A percentile compares a stretch with the other conserved stretches of the same genome.
Conservation (phyloP, 2,888 invertebrate species). For the Kuschelorhynchus macadamiae region DNA sequence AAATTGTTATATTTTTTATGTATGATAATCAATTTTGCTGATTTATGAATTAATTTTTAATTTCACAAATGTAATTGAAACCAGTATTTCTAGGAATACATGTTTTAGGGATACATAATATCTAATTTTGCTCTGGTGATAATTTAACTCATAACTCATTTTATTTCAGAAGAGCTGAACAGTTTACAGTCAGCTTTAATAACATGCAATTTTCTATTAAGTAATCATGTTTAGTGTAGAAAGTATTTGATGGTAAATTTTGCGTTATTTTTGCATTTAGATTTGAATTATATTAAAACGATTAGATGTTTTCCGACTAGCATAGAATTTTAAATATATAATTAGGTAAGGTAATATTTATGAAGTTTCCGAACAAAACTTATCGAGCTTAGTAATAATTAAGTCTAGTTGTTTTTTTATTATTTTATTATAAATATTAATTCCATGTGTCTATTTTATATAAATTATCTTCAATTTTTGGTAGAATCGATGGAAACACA, state of each 20-base stretch:
- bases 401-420: conserved; percentile 17
- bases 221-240: conserved; percentile 21
- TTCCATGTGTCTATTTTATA: conserved; percentile 5
- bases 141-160: too few species aligned
- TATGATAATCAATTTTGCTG: too few species aligned
- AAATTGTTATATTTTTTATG: too few species aligned
- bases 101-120: too few species aligned
- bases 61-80: too few species aligned
- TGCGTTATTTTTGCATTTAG: conserved; percentile 23
- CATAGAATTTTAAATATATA: conserved; percentile 24
- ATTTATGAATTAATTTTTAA: too few species aligned
- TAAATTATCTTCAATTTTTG: conserved; percentile 8
- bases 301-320: conserved; percentile 25
- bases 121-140: too few species aligned
- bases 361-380: conserved; percentile 17
- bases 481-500: too few species aligned
- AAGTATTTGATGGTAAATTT: conserved; percentile 27
- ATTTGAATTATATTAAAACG: conserved; percentile 11
- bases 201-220: conserved; percentile 19
- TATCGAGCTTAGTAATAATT: conserved; percentile 38
- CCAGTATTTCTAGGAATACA: too few species aligned
- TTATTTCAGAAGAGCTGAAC: conserved; percentile 14
- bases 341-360: conserved; percentile 35
- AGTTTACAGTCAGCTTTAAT: conserved; percentile 20
- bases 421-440: conserved; percentile 11